A percentile compares a stretch with the other conserved stretches of the same genome.
Evolutionary conservation across 2,888 invertebrate genomes (phyloP).

Genomic region (Strigamia crassipes): DNA sequence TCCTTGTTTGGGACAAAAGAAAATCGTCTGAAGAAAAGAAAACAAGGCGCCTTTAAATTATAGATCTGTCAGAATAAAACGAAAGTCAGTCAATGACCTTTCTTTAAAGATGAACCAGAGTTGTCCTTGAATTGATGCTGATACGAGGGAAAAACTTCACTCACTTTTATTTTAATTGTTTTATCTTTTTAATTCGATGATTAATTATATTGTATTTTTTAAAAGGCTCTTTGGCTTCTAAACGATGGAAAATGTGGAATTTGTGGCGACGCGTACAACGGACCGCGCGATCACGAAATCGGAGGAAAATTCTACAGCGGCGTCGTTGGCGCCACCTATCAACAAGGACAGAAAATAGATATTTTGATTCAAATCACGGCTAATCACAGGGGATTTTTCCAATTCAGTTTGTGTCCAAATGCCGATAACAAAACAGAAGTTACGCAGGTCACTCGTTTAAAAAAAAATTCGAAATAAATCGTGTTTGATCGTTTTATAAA

Average conservation of each 20-base stretch:
- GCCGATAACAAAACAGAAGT: slow-evolving; percentile 45
- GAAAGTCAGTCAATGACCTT: slow-evolving; percentile 27
- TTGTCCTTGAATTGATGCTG: slow-evolving; percentile 28
- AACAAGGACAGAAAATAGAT: slow-evolving; percentile 39
- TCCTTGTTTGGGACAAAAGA: neutral
- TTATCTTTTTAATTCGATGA: neutral
- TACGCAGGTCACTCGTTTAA: neutral
- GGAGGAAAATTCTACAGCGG: slow-evolving; percentile 31
- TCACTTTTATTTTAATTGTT: slow-evolving; percentile 7
- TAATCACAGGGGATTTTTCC: slow-evolving; percentile 44
- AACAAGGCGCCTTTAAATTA: slow-evolving; percentile 35
- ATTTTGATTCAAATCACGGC: slow-evolving; percentile 20
- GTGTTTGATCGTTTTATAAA: neutral
- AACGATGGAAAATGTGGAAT: slow-evolving; percentile 46
- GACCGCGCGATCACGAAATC: slow-evolving; percentile 28
- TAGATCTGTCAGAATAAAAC: slow-evolving; percentile 35
- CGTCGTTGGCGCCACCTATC: slow-evolving; percentile 13
- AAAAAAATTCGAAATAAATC: neutral
- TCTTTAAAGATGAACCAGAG: slow-evolving; percentile 10
- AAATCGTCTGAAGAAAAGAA: neutral
- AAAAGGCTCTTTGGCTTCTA: slow-evolving; percentile 25
- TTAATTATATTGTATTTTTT: no score
- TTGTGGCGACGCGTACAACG: slow-evolving; percentile 43
- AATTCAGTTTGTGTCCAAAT: slow-evolving; percentile 36
- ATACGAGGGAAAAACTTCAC: neutral